Conservation (phyloP, 2,888 invertebrate species). For the Drosophila putrida region DNA sequence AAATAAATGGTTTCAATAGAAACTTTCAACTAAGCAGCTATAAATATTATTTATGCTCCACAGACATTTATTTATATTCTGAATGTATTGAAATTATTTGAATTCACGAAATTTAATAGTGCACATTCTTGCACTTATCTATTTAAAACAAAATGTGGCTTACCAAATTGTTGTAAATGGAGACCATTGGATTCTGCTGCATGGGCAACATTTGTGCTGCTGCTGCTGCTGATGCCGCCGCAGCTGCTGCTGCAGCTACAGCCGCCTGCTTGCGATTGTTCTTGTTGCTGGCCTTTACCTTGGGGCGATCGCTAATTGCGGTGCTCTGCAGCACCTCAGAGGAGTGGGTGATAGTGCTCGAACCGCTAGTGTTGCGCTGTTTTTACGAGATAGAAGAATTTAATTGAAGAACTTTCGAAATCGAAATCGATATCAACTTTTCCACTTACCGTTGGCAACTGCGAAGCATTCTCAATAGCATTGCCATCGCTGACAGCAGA, state of each 20-base stretch:
- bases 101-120: no score
- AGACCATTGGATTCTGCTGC: constrained; percentile 85
- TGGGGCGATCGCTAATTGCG: constrained; percentile 93
- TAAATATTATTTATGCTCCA: no score
- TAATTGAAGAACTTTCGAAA: background rate
- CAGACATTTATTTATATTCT: no score
- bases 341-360: constrained; percentile 84
- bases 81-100: no score
- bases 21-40: no score
- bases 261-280: constrained; percentile 90
- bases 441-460: constrained; percentile 50
- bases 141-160: constrained; percentile 22
- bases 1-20: no score
- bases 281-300: constrained; percentile 92
- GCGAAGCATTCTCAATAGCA: constrained; percentile 43
- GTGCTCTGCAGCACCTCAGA: constrained; percentile 88
- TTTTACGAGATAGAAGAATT: background rate
- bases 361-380: constrained; percentile 59
- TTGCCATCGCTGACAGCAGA: constrained; percentile 38
- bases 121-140: no score
- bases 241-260: constrained; percentile 83
- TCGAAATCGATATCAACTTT: no score
- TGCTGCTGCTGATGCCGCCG: constrained; percentile 63
- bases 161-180: constrained; percentile 85
- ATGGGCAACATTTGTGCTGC: constrained; percentile 64